Evolutionary conservation across 1,140 invertebrate genomes (phyloP).

Genomic region (Dermatophagoides farinae): DNA sequence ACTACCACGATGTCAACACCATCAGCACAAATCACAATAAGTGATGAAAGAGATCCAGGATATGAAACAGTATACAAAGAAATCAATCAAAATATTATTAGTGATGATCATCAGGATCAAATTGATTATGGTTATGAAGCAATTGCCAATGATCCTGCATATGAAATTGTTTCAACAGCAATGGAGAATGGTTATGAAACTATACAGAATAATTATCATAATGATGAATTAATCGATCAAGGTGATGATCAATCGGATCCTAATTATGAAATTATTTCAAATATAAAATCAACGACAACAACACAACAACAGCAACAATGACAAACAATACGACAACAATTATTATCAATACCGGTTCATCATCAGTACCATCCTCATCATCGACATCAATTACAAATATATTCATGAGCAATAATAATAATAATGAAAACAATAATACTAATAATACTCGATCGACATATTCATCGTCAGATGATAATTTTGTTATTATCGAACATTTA

Average conservation of each 20-base stretch:
- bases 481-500: conserved; percentile 3
- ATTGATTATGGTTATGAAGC: conserved; percentile 10
- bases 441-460: background rate
- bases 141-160: conserved; percentile 6
- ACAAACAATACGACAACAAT: background rate
- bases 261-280: conserved; percentile 1
- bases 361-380: background rate
- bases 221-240: background rate
- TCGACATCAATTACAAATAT: background rate
- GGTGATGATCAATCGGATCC: background rate
- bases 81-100: background rate
- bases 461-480: background rate
- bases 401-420: background rate
- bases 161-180: background rate
- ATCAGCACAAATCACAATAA: background rate
- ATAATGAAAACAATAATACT: background rate
- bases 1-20: background rate
- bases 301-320: conserved; percentile 5
- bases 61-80: conserved; percentile 13
- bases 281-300: conserved; percentile 1
- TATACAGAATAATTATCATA: background rate
- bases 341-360: background rate
- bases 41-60: conserved; percentile 4
- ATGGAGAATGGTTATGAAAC: background rate
- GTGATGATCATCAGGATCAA: background rate